A percentile compares a stretch with the other conserved stretches of the same genome.
These are phyloP conservation scores for Brachyopa scutellaris DNA, from an alignment of 2,888 invertebrate species.

Conservation along the genomic window DNA sequence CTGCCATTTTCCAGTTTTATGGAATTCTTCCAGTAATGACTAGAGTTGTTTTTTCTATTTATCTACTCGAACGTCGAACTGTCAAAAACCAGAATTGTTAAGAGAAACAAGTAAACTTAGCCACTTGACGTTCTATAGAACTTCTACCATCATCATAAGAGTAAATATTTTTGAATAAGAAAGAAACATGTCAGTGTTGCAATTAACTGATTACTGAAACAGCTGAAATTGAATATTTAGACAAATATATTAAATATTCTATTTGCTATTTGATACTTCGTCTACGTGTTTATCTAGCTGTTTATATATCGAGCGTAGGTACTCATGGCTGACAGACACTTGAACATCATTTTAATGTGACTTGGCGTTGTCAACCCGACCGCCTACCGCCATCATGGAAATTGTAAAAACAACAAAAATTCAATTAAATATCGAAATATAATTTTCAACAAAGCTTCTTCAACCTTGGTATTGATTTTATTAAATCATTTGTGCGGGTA, in stretches of 20 bases:
- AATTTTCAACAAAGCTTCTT: background rate
- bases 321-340: background rate
- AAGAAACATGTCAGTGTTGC: too few relatives aligned
- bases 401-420: background rate
- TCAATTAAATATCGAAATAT: background rate
- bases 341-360: background rate
- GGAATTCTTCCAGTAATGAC: too few relatives aligned
- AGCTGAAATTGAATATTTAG: background rate
- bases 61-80: background rate
- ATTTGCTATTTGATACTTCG: background rate
- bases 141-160: too few relatives aligned
- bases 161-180: too few relatives aligned
- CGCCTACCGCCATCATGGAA: background rate
- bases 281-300: background rate
- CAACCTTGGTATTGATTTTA: slow-evolving; percentile 7
- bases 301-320: too few relatives aligned
- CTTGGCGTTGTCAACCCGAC: background rate
- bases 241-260: background rate
- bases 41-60: background rate
- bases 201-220: background rate
- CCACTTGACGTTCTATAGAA: too few relatives aligned
- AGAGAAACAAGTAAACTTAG: too few relatives aligned
- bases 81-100: background rate
- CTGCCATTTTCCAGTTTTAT: too few relatives aligned
- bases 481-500: too few relatives aligned